These are phyloP conservation scores for Chlorodrepanis virens DNA, from an alignment of 2,113 vertebrate species.

Conservation along the genomic window DNA sequence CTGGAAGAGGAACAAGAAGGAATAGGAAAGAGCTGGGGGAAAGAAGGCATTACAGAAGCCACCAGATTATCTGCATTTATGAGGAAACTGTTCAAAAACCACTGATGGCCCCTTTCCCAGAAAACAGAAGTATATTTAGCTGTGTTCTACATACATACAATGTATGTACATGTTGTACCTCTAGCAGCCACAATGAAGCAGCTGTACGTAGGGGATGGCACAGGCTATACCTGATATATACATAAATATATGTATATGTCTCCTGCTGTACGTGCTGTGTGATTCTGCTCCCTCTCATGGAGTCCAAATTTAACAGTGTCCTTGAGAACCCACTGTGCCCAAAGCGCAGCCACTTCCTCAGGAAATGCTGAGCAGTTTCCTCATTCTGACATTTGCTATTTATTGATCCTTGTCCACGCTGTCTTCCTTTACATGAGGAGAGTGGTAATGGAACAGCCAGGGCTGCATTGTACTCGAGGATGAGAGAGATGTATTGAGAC, in stretches of 20 bases:
- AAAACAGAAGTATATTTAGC: background rate
- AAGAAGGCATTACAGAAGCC: background rate
- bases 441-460: background rate
- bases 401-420: background rate
- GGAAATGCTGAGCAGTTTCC: background rate
- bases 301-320: background rate
- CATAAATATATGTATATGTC: rapidly evolving
- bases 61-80: background rate
- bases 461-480: background rate
- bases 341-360: background rate
- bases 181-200: background rate
- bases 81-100: background rate
- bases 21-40: background rate
- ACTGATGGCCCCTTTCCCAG: background rate
- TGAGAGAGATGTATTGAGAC: background rate
- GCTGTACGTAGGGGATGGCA: background rate
- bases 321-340: background rate
- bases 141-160: background rate
- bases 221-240: background rate
- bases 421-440: background rate
- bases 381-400: background rate
- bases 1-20: background rate
- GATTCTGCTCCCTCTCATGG: background rate
- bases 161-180: background rate
- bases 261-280: background rate